Evolutionary conservation across 2,888 invertebrate species (phyloP).

Genomic region (Microdon myrmicae): DNA sequence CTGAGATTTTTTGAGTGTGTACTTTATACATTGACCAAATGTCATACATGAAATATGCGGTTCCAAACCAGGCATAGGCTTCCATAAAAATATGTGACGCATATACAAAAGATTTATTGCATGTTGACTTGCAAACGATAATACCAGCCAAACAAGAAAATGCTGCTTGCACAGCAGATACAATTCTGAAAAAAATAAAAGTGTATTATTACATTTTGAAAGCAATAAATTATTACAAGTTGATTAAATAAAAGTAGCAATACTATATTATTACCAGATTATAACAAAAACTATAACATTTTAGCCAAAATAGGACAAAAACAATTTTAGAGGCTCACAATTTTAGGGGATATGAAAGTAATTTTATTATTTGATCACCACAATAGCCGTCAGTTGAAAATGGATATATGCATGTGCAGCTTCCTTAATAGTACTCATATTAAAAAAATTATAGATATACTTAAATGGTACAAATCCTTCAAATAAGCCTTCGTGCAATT

Average conservation of each 20-base stretch:
- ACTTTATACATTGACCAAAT: slow-evolving; percentile 84
- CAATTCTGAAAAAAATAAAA: slow-evolving; percentile 69
- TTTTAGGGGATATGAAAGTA: neutral
- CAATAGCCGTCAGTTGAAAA: too few relatives aligned
- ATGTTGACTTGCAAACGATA: slow-evolving; percentile 76
- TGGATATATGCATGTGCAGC: too few relatives aligned
- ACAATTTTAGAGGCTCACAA: neutral
- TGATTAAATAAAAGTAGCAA: neutral
- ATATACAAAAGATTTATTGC: slow-evolving; percentile 74
- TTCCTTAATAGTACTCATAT: too few relatives aligned
- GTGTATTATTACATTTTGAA: too few relatives aligned
- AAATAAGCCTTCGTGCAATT: too few relatives aligned
- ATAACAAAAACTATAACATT: neutral
- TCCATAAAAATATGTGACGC: slow-evolving; percentile 79
- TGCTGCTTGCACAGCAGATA: slow-evolving; percentile 78
- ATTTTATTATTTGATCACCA: too few relatives aligned
- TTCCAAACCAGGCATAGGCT: slow-evolving; percentile 83
- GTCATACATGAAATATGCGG: slow-evolving; percentile 82
- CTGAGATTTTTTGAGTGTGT: slow-evolving; percentile 68
- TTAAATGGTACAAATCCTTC: too few relatives aligned
- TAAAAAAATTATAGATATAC: too few relatives aligned
- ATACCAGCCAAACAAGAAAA: slow-evolving; percentile 75
- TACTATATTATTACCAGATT: neutral
- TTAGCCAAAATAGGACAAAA: neutral
- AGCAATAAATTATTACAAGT: neutral